These are phyloP conservation scores for Trachelus stipa DNA, from an alignment of 2,888 invertebrate species.

Conservation along the genomic window DNA sequence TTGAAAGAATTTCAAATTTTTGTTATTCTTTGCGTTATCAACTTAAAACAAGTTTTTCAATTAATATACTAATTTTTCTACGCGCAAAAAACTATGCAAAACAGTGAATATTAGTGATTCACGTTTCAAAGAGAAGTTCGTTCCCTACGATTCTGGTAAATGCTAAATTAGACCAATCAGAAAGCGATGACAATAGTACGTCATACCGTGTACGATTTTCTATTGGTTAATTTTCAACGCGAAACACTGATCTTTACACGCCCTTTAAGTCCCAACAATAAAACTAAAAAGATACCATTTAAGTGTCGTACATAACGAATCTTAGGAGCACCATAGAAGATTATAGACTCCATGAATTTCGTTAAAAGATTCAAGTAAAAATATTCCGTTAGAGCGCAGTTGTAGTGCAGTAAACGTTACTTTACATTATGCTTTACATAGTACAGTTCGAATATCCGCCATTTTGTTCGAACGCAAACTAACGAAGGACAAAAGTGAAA, in stretches of 20 bases:
- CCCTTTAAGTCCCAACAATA: background rate
- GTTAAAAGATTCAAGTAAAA: background rate
- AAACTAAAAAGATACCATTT: background rate
- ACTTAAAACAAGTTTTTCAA: background rate
- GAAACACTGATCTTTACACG: background rate
- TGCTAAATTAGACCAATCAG: background rate
- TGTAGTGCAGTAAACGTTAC: background rate
- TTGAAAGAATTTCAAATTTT: background rate
- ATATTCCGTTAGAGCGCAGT: background rate
- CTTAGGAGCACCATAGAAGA: background rate
- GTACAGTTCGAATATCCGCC: background rate
- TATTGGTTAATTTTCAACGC: background rate
- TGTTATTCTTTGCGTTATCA: background rate
- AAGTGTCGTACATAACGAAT: background rate
- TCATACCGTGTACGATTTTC: background rate
- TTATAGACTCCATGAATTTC: background rate
- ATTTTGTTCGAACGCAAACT: background rate
- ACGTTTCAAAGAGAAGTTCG: conserved; percentile 2
- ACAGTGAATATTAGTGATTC: background rate
- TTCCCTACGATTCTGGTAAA: conserved; percentile 1
- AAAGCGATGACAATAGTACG: conserved; percentile 1
- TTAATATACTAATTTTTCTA: background rate
- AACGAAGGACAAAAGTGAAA: background rate
- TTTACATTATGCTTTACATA: background rate
- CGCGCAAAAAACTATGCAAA: background rate